Evolutionary conservation across 1,140 invertebrate genomes (phyloP).

Genomic region (Pygmarrhopalites habei): DNA sequence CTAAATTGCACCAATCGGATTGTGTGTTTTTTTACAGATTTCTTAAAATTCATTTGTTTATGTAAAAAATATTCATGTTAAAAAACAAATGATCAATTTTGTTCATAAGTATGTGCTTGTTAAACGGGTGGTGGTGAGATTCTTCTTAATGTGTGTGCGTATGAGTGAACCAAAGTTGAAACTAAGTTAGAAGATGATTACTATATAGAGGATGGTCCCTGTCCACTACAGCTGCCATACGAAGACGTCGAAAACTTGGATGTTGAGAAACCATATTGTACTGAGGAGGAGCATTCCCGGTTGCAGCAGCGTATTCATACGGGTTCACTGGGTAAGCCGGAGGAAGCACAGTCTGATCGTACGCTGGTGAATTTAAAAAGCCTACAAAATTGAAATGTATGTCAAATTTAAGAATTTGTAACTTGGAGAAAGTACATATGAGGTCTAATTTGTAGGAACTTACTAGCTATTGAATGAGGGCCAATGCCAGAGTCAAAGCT

Average conservation of each 20-base stretch:
- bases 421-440: background rate
- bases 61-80: background rate
- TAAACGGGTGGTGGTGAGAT: background rate
- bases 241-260: conserved; percentile 34
- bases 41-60: background rate
- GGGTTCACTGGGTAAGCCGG: conserved; percentile 31
- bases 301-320: conserved; percentile 31
- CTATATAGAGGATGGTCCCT: conserved; percentile 39
- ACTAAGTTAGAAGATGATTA: conserved; percentile 38
- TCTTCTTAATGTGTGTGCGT: background rate
- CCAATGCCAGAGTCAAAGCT: conserved; percentile 39
- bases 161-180: background rate
- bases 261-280: conserved; percentile 28
- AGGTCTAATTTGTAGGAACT: too few species aligned
- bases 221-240: conserved; percentile 35
- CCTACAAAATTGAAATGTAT: conserved; percentile 23
- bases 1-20: too few species aligned
- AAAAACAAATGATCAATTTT: too few species aligned
- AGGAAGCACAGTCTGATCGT: conserved; percentile 34
- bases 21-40: too few species aligned
- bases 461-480: conserved; percentile 38
- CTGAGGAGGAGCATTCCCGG: conserved; percentile 18
- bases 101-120: background rate
- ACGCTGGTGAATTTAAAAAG: conserved; percentile 39
- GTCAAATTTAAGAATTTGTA: background rate